Base-by-base conservation (phyloP, 2,888 invertebrate species). In the Oscheius sp. region DNA sequence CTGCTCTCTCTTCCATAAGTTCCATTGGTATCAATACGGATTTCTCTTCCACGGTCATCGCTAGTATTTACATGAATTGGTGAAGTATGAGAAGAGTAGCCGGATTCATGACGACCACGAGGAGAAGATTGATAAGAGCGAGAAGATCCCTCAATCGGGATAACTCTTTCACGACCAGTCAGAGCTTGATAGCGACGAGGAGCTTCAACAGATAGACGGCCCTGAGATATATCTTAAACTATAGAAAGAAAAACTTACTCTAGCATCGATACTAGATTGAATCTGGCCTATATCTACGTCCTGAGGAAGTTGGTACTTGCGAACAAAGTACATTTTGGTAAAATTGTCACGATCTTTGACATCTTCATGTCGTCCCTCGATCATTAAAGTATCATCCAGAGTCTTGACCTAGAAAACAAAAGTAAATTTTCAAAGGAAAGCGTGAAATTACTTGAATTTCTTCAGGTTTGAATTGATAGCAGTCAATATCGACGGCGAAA, bases 401-500 rank as follows among this genome's bases (percentile, higher is more conserved):
- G 85, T 85, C 57, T 85, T 85, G 67, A 83, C 82, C 80, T 80
- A 17, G 45, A 72, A 66, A 27, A 10, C 3, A 20, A 23, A 50
- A 33, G 2, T 65, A 20, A 15, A 50, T 53, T 10, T 2, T 37
- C 37, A 37, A 15, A n/a, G 5, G 48, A 5, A 5, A 48, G 5
- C 25, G 25, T 53, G 12, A 15, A 10, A 8, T 25, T 50, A 83
- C 83, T 74, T 85, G 84, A 20, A 85, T 76, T 63, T 85, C 85
- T 61, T 85, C 85, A n/a, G 85, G 85, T 57, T 78, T 78, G 78
- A 85, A 85, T 57, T 85, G 85, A 45, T 85, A 85, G 17, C 82
- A 79, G 63, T 85, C 85, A 55, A 85, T 80, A 45, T 83, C 85
- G 25, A 85, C 85, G 12, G 82, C 81, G 70, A 85, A 85, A 25